These are phyloP conservation scores for Streptopelia turtur DNA, from an alignment of 2,797 vertebrate species.

Conservation along the genomic window DNA sequence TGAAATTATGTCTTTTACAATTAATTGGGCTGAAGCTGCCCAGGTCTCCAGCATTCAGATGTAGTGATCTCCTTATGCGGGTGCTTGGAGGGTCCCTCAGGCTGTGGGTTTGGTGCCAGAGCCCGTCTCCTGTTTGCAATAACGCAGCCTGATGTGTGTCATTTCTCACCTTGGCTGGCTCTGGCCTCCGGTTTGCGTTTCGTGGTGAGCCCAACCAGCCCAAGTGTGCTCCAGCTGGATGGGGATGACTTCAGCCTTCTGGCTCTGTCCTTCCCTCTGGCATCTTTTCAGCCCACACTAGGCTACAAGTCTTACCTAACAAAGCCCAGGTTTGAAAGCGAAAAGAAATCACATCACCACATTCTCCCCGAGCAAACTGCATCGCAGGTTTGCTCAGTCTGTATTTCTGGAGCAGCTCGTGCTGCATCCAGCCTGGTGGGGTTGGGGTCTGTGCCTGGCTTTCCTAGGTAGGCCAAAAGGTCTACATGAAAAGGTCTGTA, in stretches of 20 bases:
- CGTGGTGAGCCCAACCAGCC: not conserved
- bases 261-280: not conserved
- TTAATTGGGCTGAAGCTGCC: not conserved
- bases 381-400: not conserved
- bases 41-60: not conserved
- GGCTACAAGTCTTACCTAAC: not conserved
- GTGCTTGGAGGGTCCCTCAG: not conserved
- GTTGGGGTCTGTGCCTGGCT: not conserved
- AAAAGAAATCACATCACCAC: not conserved
- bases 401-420: not conserved
- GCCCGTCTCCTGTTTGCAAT: not conserved
- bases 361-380: not conserved
- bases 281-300: not conserved
- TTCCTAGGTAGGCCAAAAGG: not conserved
- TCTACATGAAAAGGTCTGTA: not conserved
- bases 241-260: not conserved
- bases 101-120: not conserved
- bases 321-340: not conserved
- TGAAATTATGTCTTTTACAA: not conserved
- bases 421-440: not conserved
- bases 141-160: rapidly evolving
- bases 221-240: not conserved
- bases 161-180: not conserved
- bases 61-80: rapidly evolving
- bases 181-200: not conserved